Base-by-base conservation (phyloP, 2,797 vertebrate genomes). In the Champsocephalus esox region DNA sequence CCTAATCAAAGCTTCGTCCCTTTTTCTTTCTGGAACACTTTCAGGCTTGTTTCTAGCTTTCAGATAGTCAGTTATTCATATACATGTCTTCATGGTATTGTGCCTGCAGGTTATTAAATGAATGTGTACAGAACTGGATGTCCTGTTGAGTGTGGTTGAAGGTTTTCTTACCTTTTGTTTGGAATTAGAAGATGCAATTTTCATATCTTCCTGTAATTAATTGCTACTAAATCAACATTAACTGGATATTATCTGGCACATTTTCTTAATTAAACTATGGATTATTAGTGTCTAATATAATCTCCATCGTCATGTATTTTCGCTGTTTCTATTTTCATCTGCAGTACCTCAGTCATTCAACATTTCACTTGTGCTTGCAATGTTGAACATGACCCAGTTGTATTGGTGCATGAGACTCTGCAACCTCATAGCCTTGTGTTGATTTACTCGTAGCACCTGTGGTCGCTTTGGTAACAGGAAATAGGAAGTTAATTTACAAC, bases 391-490 rank as follows among this genome's bases (percentile, higher is more conserved):
- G 24, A 56, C 61, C 51, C 66, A 38, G 13, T 72, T 51, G 2
- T 55, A 54, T 58, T 11, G 17, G 16, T 46, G n/a, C 52, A 7
- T 49, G 45, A 46, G 44, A 3, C 16, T 52, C 12, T 14, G 21
- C 8, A 19, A 64, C 65, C 59, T 49, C 56, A 28, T 19, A 12
- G 24, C n/a, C 44, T 55, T 5, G 4, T 66, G 17, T 50, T 83
- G 73, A n/a, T 83, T 83, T 77, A 73, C 75, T 61, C 6, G 11
- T 32, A 71, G 34, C 24, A 38, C 44, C 17, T 76, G 55, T 41
- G 55, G 66, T 77, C 16, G 51, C 68, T 74, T 73, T 70, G 70
- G 68, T 82, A 19, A 70, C 74, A 87, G 75, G 73, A 82, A 68
- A 59, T 56, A 75, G 70, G 70, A 71, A 51, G 75, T 67, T n/a